These are phyloP conservation scores for Hyppa rectilinea DNA, from an alignment of 2,888 invertebrate species.

Conservation along the genomic window DNA sequence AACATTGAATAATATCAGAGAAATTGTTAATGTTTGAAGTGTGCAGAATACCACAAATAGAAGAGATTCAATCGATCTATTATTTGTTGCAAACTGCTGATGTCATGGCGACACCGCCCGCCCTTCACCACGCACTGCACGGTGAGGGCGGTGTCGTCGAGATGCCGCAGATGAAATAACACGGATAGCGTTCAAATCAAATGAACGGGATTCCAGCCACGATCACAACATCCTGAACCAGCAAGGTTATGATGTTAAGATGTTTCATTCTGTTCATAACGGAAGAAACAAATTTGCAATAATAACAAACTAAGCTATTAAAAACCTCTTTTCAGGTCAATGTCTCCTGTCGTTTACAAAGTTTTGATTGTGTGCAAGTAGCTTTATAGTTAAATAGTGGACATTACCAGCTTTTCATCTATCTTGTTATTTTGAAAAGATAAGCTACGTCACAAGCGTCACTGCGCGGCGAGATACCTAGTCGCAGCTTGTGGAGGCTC, in stretches of 20 bases:
- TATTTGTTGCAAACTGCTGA: background rate
- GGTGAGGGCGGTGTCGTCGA: too few relatives aligned
- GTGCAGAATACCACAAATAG: conserved; percentile 14
- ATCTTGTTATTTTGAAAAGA: background rate
- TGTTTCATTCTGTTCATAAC: background rate
- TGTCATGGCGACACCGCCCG: background rate
- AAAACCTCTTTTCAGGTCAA: background rate
- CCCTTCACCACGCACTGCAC: conserved; percentile 3
- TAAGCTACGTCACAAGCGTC: background rate
- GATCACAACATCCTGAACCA: background rate
- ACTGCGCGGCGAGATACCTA: background rate
- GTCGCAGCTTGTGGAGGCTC: background rate
- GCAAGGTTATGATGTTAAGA: background rate
- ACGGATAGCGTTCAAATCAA: conserved; percentile 19
- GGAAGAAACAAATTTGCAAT: background rate
- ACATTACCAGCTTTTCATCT: background rate
- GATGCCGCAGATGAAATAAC: conserved; percentile 10
- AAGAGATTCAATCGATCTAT: background rate
- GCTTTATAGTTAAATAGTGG: background rate
- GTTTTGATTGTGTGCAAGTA: background rate
- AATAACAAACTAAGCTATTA: background rate
- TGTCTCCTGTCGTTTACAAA: background rate
- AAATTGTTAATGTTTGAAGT: background rate
- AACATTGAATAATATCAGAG: background rate
- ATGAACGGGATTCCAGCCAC: background rate